These are phyloP conservation scores for Antechinus stuartii DNA, from an alignment of 2,113 vertebrate genomes.

Conservation along the genomic window DNA sequence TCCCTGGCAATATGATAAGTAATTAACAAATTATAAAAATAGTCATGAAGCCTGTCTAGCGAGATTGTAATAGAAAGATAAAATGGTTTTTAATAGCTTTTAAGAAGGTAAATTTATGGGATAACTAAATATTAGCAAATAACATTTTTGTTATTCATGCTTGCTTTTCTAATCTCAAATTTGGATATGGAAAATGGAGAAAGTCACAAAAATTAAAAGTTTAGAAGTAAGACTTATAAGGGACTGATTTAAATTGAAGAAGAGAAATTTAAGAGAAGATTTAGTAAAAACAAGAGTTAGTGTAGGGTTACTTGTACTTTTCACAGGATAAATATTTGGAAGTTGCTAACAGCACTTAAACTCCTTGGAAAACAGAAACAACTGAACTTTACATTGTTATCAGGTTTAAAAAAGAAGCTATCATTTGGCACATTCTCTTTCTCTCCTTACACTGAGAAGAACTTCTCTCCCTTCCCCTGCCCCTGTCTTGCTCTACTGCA, in stretches of 20 bases:
- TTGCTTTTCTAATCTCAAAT: not conserved
- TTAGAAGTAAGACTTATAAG: not conserved
- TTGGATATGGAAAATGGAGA: not conserved
- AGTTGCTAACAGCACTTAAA: not conserved
- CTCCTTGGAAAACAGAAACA: not conserved
- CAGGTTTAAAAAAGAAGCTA: not conserved
- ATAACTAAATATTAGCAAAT: not conserved
- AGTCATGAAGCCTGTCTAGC: not conserved
- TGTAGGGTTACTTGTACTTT: not conserved
- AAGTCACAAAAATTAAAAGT: not conserved
- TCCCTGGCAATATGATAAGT: conserved; percentile 5
- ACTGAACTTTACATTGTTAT: not conserved
- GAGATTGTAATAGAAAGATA: not conserved
- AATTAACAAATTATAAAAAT: conserved; percentile 13
- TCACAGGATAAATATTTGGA: not conserved
- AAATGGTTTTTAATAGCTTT: not conserved
- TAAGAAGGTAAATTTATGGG: not conserved
- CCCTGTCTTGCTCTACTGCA: not conserved
- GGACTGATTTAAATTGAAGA: not conserved
- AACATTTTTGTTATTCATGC: not conserved
- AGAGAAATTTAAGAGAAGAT: not conserved
- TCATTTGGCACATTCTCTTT: not conserved
- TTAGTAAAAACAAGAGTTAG: not conserved
- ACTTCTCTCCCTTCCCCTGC: not conserved
- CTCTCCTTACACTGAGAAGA: not conserved